A percentile compares a stretch with the other conserved stretches of the same genome.
These are phyloP conservation scores for Melanostoma scalare DNA, from an alignment of 2,888 invertebrate species.

Conservation along the genomic window DNA sequence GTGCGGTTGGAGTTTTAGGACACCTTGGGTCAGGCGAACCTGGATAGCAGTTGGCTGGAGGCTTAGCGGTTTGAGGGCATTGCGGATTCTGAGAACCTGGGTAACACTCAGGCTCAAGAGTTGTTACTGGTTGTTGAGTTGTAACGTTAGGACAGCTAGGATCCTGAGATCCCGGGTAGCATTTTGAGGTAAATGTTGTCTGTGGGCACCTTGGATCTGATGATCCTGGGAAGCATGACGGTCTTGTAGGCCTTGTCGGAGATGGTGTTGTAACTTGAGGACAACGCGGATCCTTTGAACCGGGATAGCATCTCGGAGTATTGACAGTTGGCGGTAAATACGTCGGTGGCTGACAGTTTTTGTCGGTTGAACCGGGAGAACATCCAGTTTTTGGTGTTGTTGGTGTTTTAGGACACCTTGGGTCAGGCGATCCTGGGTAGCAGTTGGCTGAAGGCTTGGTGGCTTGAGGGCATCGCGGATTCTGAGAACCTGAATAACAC, in stretches of 20 bases:
- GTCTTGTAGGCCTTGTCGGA: neutral
- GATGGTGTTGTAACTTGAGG: constrained; percentile 74
- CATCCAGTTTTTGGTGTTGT: constrained; percentile 73
- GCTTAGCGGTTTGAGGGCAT: constrained; percentile 45
- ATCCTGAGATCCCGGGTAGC: constrained; percentile 72
- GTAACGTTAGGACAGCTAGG: constrained; percentile 51
- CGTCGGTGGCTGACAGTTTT: constrained; percentile 8
- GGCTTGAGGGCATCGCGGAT: constrained; percentile 68
- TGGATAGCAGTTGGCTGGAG: constrained; percentile 76
- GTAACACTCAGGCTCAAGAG: constrained; percentile 40
- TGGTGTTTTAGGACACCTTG: constrained; percentile 75
- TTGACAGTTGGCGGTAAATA: too few relatives aligned
- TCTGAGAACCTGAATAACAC: too few relatives aligned
- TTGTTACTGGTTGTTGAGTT: constrained; percentile 68
- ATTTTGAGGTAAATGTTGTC: constrained; percentile 63
- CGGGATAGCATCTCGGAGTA: too few relatives aligned
- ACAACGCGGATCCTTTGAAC: too few relatives aligned
- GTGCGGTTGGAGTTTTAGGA: neutral
- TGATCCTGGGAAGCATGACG: constrained; percentile 76
- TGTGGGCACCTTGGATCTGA: constrained; percentile 78
- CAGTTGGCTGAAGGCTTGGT: constrained; percentile 78
- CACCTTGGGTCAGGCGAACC: constrained; percentile 75
- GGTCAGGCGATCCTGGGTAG: constrained; percentile 78
- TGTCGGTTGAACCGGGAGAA: too few relatives aligned
- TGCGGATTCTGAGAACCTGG: constrained; percentile 71